Evolutionary conservation across 2,797 vertebrate species (phyloP).

Genomic region (Anableps anableps): DNA sequence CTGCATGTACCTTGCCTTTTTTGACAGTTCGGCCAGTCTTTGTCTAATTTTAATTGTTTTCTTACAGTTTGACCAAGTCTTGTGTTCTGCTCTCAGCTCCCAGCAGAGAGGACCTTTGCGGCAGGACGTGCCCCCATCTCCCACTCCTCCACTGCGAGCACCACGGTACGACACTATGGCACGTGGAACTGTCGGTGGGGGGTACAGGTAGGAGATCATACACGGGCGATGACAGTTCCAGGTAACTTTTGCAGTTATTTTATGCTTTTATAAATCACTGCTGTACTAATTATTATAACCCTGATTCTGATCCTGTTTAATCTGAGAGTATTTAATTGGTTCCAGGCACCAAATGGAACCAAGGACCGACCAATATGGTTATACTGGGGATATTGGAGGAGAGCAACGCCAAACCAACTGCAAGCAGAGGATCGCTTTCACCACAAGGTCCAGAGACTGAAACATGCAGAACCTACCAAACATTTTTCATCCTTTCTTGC

Average conservation of each 20-base stretch:
- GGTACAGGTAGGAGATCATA: conserved; percentile 70
- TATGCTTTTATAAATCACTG: background rate
- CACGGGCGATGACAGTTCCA: conserved; percentile 31
- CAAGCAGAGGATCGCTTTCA: conserved; percentile 89
- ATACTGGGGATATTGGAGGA: conserved; percentile 63
- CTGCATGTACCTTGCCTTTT: background rate
- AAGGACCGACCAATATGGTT: conserved; percentile 83
- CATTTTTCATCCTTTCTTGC: background rate
- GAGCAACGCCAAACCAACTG: conserved; percentile 80
- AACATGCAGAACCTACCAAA: conserved; percentile 17
- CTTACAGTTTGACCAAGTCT: background rate
- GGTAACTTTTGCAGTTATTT: conserved; percentile 40
- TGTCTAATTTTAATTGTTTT: background rate
- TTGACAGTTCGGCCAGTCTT: background rate
- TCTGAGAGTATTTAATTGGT: conserved; percentile 30
- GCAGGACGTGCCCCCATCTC: conserved; percentile 96
- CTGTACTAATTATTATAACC: background rate
- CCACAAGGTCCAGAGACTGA: conserved; percentile 67
- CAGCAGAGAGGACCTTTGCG: conserved; percentile 91
- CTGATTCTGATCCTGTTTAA: background rate
- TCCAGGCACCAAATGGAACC: conserved; percentile 72
- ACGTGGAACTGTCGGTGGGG: conserved; percentile 71
- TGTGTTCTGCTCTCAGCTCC: conserved; percentile 50
- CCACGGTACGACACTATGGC: conserved; percentile 86
- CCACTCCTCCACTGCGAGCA: conserved; percentile 85